These are phyloP conservation scores for Mesembrinibis cayennensis DNA, from an alignment of 2,113 vertebrate genomes.

Conservation along the genomic window DNA sequence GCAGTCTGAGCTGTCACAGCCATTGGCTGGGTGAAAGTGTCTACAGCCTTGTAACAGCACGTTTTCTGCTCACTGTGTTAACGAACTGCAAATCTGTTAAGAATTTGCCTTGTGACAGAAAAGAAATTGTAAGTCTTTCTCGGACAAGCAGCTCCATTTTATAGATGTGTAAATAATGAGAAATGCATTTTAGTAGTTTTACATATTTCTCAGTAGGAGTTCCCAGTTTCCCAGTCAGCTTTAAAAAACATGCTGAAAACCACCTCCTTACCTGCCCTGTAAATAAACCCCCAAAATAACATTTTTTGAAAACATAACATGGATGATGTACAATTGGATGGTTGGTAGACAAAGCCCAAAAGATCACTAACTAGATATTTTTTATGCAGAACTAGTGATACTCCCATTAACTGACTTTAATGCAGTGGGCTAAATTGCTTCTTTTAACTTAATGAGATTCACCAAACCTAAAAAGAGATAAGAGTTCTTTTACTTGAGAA, in stretches of 20 bases:
- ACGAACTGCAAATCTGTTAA: background rate
- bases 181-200: background rate
- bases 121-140: background rate
- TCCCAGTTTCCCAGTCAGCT: background rate
- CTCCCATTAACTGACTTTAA: background rate
- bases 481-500: conserved; percentile 40
- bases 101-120: background rate
- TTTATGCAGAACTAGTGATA: background rate
- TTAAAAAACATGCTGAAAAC: background rate
- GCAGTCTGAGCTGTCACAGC: background rate
- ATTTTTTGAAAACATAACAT: background rate
- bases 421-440: background rate
- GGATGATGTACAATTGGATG: background rate
- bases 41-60: background rate
- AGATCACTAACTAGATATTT: background rate
- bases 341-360: background rate
- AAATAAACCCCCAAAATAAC: background rate
- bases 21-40: background rate
- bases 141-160: background rate
- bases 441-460: conserved; percentile 48
- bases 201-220: background rate
- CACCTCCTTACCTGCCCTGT: background rate
- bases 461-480: conserved; percentile 33
- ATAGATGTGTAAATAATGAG: background rate
- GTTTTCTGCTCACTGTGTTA: background rate